A percentile compares a stretch with the other conserved stretches of the same genome.
These are phyloP conservation scores for Xestoiulus laeticollis DNA, from an alignment of 2,888 invertebrate species.

Conservation along the genomic window DNA sequence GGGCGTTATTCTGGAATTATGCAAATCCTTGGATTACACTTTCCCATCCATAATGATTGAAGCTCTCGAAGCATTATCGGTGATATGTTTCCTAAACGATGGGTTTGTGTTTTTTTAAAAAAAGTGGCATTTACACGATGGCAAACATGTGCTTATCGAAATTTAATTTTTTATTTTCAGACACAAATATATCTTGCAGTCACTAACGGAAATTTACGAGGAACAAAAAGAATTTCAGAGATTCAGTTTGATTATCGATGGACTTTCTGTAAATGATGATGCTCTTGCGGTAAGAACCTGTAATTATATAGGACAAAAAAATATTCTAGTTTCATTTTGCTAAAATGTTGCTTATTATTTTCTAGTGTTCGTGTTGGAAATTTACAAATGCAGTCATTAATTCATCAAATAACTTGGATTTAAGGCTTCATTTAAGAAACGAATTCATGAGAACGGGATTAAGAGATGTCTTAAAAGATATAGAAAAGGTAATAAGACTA, in stretches of 20 bases:
- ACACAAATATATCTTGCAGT: slow-evolving; percentile 17
- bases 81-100: neutral
- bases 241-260: neutral
- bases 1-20: neutral
- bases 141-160: neutral
- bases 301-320: neutral
- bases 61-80: neutral
- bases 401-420: slow-evolving; percentile 90
- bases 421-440: slow-evolving; percentile 89
- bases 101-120: slow-evolving; percentile 31
- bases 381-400: slow-evolving; percentile 90
- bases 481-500: slow-evolving; percentile 57
- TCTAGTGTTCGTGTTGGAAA: slow-evolving; percentile 84
- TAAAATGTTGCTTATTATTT: neutral
- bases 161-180: neutral
- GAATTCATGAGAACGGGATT: slow-evolving; percentile 95
- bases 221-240: neutral
- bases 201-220: neutral
- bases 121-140: neutral
- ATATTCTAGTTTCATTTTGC: neutral
- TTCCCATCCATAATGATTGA: slow-evolving; percentile 17
- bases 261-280: neutral
- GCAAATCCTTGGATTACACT: slow-evolving; percentile 23
- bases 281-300: neutral
- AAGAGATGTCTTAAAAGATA: slow-evolving; percentile 76